Evolutionary conservation across 2,797 vertebrate species (phyloP).

Genomic region (Chrosomus eos): DNA sequence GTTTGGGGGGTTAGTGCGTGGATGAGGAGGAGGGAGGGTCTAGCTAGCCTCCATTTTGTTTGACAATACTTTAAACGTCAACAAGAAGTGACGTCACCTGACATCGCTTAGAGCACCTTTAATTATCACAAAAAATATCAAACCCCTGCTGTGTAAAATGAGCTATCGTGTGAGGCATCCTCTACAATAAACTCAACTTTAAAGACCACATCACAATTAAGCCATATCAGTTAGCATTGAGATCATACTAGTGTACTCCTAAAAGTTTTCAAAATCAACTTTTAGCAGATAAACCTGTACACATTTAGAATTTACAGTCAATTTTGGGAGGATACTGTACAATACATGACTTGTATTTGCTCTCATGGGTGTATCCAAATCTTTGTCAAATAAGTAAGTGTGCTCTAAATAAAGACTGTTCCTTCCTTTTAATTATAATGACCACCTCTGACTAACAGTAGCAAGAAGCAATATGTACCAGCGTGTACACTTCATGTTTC

Average conservation of each 20-base stretch:
- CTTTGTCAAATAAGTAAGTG: neutral
- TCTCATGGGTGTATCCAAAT: neutral
- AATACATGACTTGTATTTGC: neutral
- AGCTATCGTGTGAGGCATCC: conserved; percentile 2
- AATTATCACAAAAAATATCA: conserved; percentile 1
- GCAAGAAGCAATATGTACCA: neutral
- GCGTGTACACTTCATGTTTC: neutral
- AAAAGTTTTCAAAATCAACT: neutral
- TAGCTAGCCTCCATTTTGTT: too few species aligned
- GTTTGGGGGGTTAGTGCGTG: too few species aligned
- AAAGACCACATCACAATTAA: neutral
- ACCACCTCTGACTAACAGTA: neutral
- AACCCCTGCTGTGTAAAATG: conserved; percentile 2
- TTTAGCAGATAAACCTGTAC: neutral
- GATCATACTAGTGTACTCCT: neutral
- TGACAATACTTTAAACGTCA: too few species aligned
- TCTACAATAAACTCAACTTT: neutral
- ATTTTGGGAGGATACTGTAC: neutral
- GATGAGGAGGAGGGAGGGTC: too few species aligned
- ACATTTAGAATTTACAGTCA: neutral
- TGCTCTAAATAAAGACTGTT: too few species aligned
- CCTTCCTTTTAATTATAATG: neutral
- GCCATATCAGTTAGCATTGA: neutral
- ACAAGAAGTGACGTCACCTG: too few species aligned
- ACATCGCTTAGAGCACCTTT: too few species aligned